Percentiles rank a stretch among this genome's conserved stretches.
Evolutionary conservation across 2,113 vertebrate genomes (phyloP).

Genomic region (Taurulus bubalis): DNA sequence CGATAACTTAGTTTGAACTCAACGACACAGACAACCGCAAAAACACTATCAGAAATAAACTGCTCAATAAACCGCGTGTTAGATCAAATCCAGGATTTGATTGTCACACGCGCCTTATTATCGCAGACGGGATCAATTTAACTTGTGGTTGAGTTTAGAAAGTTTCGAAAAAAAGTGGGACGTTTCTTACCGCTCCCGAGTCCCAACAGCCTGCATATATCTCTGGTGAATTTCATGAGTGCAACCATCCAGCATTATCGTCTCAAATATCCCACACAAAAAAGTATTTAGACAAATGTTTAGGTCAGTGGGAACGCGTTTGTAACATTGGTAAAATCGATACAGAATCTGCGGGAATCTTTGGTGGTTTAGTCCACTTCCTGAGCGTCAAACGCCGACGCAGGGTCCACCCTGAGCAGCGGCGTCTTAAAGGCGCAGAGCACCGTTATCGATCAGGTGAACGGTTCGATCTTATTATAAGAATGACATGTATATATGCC

Average conservation of each 20-base stretch:
- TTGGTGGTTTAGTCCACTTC: constrained; percentile 78
- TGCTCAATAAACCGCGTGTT: not conserved
- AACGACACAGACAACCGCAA: not conserved
- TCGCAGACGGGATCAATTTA: not conserved
- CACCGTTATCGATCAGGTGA: constrained; percentile 9
- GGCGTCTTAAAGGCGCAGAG: constrained; percentile 81
- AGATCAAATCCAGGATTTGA: not conserved
- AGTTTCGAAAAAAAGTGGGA: constrained; percentile 68
- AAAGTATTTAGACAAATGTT: not conserved
- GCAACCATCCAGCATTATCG: constrained; percentile 85
- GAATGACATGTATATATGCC: not conserved
- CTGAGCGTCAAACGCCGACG: constrained; percentile 73
- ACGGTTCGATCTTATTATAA: not conserved
- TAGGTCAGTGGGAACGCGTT: constrained; percentile 9
- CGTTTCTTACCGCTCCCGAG: constrained; percentile 82
- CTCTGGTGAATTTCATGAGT: constrained; percentile 84
- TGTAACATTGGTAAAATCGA: constrained; percentile 26
- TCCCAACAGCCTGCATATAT: constrained; percentile 82
- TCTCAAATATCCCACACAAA: constrained; percentile 29
- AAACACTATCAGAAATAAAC: not conserved
- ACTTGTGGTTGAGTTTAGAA: constrained; percentile 54
- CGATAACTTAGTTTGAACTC: constrained; percentile 18
- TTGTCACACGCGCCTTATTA: not conserved
- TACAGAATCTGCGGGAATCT: constrained; percentile 72
- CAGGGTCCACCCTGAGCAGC: constrained; percentile 54